These are phyloP conservation scores for Phyllotreta cruciferae DNA, from an alignment of 2,888 invertebrate genomes.

Conservation along the genomic window DNA sequence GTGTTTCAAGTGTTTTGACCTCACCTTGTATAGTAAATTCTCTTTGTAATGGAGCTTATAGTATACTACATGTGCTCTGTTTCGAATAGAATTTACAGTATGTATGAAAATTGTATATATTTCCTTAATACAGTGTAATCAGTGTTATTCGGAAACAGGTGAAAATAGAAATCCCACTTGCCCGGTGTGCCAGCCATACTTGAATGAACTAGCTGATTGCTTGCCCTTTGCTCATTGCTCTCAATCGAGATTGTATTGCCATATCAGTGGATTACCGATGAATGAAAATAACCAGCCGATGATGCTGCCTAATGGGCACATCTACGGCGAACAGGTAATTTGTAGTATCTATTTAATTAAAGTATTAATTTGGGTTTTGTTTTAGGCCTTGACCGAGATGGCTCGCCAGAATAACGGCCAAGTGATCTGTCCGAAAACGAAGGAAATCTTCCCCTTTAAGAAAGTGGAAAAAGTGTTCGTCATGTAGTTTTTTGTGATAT, in stretches of 20 bases:
- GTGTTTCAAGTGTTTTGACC: no score
- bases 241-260: conserved; percentile 93
- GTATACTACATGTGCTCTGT: no score
- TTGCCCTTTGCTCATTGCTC: conserved; percentile 96
- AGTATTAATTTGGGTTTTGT: conserved; percentile 41
- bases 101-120: neutral
- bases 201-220: conserved; percentile 83
- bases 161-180: conserved; percentile 82
- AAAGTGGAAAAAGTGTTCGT: conserved; percentile 97
- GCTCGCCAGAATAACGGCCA: conserved; percentile 89
- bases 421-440: conserved; percentile 93
- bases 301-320: conserved; percentile 98
- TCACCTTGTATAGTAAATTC: no score
- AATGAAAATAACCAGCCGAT: conserved; percentile 98
- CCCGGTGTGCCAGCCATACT: conserved; percentile 89
- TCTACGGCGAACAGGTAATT: conserved; percentile 87
- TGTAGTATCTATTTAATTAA: no score
- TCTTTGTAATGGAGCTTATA: no score
- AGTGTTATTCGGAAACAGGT: conserved; percentile 73
- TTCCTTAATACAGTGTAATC: conserved; percentile 58
- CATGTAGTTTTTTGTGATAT: conserved; percentile 71
- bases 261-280: conserved; percentile 86
- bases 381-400: conserved; percentile 88
- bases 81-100: no score
- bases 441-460: conserved; percentile 87